A percentile compares a stretch with the other conserved stretches of the same genome.
phyloP scores from a whole-genome alignment of 2,797 vertebrate species.

The Cyprinella venusta region DNA sequence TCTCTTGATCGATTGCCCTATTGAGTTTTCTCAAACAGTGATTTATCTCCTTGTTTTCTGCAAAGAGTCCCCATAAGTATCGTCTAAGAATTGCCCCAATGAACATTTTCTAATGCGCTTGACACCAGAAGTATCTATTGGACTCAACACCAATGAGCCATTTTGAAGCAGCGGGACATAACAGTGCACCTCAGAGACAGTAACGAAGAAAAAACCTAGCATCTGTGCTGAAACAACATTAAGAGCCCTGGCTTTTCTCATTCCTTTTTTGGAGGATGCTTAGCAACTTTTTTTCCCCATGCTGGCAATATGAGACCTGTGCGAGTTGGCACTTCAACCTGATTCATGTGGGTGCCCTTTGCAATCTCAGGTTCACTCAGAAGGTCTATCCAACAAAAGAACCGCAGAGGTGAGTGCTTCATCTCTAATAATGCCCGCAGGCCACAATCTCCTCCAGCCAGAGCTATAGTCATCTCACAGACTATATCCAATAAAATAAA shows the following conservation, averaged over 20 bases:
- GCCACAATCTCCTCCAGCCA: constrained; percentile 28
- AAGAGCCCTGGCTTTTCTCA: constrained; percentile 8
- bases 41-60: constrained; percentile 13
- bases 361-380: constrained; percentile 49
- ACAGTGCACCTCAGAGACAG: background rate
- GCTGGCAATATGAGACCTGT: constrained; percentile 24
- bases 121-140: constrained; percentile 1
- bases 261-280: constrained; percentile 23
- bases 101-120: background rate
- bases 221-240: constrained; percentile 22
- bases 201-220: background rate
- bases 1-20: constrained; percentile 19
- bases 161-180: constrained; percentile 4
- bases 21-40: background rate
- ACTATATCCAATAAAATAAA: background rate
- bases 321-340: constrained; percentile 45
- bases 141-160: background rate
- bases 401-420: constrained; percentile 28
- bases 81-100: background rate
- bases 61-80: constrained; percentile 19
- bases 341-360: constrained; percentile 44
- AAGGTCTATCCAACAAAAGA: constrained; percentile 20
- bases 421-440: constrained; percentile 37
- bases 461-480: constrained; percentile 12
- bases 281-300: constrained; percentile 23